phyloP scores from a whole-genome alignment of 2,888 invertebrate genomes.

The Ptychoptera albimana region DNA sequence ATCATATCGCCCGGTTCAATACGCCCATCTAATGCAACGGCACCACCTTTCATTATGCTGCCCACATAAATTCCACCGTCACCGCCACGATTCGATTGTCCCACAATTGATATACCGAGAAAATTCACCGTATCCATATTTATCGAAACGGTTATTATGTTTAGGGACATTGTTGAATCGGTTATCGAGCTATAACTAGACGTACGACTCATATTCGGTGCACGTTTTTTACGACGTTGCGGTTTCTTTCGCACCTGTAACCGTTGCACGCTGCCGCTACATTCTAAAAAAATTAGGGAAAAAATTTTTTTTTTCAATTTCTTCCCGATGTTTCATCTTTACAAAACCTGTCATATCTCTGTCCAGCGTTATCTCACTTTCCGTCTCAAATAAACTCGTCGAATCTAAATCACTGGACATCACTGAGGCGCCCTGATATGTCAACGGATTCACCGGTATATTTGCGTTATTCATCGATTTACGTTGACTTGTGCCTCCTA shows the following conservation, averaged over 20 bases:
- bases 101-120: conserved; percentile 91
- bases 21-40: conserved; percentile 93
- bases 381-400: conserved; percentile 90
- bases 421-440: conserved; percentile 86
- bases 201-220: conserved; percentile 63
- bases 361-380: conserved; percentile 41
- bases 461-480: conserved; percentile 5
- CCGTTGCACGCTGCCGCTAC: conserved; percentile 49
- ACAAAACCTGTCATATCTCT: conserved; percentile 28
- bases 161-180: conserved; percentile 97
- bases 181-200: conserved; percentile 98
- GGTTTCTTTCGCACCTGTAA: conserved; percentile 66
- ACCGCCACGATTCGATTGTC: conserved; percentile 95
- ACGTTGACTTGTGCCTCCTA: background rate
- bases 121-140: conserved; percentile 97
- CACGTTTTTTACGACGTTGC: conserved; percentile 64
- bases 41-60: conserved; percentile 99
- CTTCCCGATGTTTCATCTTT: background rate
- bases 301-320: background rate
- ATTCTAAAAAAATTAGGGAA: conserved; percentile 22
- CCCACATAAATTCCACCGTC: conserved; percentile 99
- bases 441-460: conserved; percentile 21
- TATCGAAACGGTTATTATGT: conserved; percentile 92
- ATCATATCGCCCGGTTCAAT: conserved; percentile 99
- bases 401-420: conserved; percentile 92